These are phyloP conservation scores for Zaprionus bogoriensis DNA, from an alignment of 2,888 invertebrate species.

Conservation along the genomic window DNA sequence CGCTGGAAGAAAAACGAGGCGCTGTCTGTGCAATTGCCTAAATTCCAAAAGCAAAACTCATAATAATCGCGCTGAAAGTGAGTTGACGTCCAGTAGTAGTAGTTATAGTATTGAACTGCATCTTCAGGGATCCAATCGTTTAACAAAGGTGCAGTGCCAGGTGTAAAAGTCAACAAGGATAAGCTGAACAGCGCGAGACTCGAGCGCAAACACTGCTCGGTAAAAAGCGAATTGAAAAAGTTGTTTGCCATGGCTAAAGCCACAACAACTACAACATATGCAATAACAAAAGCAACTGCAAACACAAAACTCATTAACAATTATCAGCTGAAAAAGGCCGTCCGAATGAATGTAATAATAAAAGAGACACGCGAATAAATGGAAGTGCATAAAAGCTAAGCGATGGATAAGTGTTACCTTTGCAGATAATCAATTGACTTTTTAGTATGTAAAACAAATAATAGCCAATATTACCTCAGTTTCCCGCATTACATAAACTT, in stretches of 20 bases:
- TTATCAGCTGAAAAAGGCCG: slow-evolving; percentile 51
- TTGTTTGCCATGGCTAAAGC: slow-evolving; percentile 61
- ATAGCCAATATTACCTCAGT: slow-evolving; percentile 7
- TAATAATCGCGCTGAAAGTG: slow-evolving; percentile 27
- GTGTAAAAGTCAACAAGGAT: slow-evolving; percentile 17
- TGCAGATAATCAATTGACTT: not conserved
- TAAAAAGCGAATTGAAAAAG: slow-evolving; percentile 47
- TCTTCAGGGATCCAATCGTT: no score
- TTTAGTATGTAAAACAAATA: not conserved
- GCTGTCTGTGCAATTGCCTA: slow-evolving; percentile 1
- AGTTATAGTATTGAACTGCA: no score
- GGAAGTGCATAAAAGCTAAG: not conserved
- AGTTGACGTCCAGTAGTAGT: slow-evolving; percentile 22
- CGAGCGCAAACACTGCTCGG: not conserved
- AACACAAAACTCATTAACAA: slow-evolving; percentile 55
- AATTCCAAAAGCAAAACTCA: slow-evolving; percentile 14
- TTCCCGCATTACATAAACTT: slow-evolving; percentile 8
- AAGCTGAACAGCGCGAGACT: slow-evolving; percentile 2
- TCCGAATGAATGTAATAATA: slow-evolving; percentile 14
- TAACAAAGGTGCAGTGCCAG: no score
- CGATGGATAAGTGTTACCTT: not conserved
- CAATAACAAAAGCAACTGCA: slow-evolving; percentile 31
- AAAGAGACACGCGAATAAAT: not conserved
- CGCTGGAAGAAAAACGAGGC: slow-evolving; percentile 21
- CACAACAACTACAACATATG: slow-evolving; percentile 29